phyloP scores from a whole-genome alignment of 2,888 invertebrate genomes.

The Rugalucina vietnamica region DNA sequence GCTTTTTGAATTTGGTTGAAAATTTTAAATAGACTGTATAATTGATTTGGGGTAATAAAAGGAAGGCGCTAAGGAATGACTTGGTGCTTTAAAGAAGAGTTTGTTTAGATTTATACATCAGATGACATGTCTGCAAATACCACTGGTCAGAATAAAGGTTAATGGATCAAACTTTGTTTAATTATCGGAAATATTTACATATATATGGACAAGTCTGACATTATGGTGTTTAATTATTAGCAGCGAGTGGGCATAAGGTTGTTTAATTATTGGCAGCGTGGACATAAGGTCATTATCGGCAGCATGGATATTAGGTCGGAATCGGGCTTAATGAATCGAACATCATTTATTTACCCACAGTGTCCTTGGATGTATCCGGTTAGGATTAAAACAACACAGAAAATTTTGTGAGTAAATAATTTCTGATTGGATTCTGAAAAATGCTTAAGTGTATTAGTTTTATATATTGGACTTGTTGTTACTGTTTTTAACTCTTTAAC shows the following conservation, averaged over 20 bases:
- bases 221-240: too few species aligned
- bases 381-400: slow-evolving; percentile 53
- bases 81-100: too few species aligned
- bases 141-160: slow-evolving; percentile 35
- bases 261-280: too few species aligned
- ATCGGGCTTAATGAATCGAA: slow-evolving; percentile 54
- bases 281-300: too few species aligned
- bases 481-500: too few species aligned
- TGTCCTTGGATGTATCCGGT: slow-evolving; percentile 72
- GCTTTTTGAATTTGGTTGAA: not conserved
- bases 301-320: too few species aligned
- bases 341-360: slow-evolving; percentile 66
- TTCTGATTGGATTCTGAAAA: not conserved
- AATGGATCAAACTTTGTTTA: slow-evolving; percentile 63
- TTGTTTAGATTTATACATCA: too few species aligned
- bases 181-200: slow-evolving; percentile 69
- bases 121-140: too few species aligned
- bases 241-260: too few species aligned
- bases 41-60: slow-evolving; percentile 13
- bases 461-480: too few species aligned
- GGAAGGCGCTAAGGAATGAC: slow-evolving; percentile 5
- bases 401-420: slow-evolving; percentile 45
- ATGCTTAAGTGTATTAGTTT: too few species aligned
- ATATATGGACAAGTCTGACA: too few species aligned
- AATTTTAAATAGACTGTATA: not conserved